Conservation (phyloP, 1,140 invertebrate species). For the Ctenoplectra terminalis region DNA sequence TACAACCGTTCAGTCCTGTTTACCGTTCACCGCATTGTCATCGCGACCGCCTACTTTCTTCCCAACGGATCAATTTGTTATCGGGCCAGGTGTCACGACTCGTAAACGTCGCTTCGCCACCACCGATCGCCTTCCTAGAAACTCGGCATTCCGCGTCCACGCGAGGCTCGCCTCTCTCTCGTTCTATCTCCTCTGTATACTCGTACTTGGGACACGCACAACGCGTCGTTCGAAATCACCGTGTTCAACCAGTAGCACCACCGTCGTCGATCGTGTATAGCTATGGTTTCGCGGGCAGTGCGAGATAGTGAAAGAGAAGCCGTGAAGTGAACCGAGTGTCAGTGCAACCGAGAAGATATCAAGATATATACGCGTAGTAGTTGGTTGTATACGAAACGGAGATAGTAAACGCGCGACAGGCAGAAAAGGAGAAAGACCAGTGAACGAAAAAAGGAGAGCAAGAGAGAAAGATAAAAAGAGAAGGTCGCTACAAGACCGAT, state of each 20-base stretch:
- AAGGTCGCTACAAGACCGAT: constrained; percentile 12
- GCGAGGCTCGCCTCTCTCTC: background rate
- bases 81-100: constrained; percentile 40
- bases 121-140: background rate
- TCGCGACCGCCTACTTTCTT: constrained; percentile 15
- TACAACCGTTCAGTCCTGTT: background rate
- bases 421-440: constrained; percentile 4
- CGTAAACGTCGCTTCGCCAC: background rate
- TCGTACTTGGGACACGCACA: constrained; percentile 3
- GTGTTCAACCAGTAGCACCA: constrained; percentile 52
- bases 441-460: background rate
- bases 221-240: background rate
- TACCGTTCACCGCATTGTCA: background rate
- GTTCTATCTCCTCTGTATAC: constrained; percentile 23
- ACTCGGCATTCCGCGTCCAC: background rate
- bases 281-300: constrained; percentile 61
- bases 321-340: constrained; percentile 53
- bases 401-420: constrained; percentile 20
- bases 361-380: constrained; percentile 9
- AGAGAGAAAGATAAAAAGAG: constrained; percentile 6
- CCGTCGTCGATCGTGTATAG: constrained; percentile 46
- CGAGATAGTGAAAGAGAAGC: constrained; percentile 41
- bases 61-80: constrained; percentile 29
- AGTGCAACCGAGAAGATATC: constrained; percentile 19
- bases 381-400: constrained; percentile 7